Percentiles rank a stretch among this genome's conserved stretches.
Conservation (phyloP, 2,113 vertebrate species). For the Rhinolophus sinicus region DNA sequence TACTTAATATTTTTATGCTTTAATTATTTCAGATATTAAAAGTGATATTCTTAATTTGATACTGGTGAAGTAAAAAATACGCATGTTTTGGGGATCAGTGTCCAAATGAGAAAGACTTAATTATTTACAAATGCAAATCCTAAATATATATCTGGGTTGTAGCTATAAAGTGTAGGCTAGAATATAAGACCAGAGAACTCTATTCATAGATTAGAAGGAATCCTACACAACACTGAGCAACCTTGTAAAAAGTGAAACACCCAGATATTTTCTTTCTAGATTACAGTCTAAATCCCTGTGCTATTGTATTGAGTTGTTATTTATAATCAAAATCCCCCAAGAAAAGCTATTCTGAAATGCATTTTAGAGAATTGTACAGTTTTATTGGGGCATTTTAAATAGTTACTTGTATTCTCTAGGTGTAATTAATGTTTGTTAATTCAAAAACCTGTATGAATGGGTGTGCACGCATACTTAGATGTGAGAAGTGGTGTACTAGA, state of each 20-base stretch:
- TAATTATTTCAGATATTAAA: constrained; percentile 30
- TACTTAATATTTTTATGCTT: neutral
- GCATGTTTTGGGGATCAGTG: neutral
- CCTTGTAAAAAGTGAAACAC: neutral
- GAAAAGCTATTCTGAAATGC: neutral
- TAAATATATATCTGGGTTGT: neutral
- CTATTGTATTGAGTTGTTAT: neutral
- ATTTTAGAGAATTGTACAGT: neutral
- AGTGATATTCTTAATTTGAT: constrained; percentile 46
- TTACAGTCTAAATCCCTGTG: neutral
- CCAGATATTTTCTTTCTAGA: neutral
- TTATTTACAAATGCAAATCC: neutral
- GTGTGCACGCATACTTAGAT: accelerated
- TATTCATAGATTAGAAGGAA: neutral
- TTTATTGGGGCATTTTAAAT: neutral
- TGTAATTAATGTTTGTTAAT: neutral
- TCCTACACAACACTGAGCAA: neutral
- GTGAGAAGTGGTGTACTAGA: neutral
- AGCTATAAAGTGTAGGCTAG: neutral
- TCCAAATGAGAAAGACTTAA: neutral
- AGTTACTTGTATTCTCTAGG: neutral
- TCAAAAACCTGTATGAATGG: neutral
- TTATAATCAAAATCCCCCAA: neutral
- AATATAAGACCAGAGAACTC: neutral
- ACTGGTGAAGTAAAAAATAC: neutral